Evolutionary conservation across 2,797 vertebrate species (phyloP), one percentile per base, ranked within the genome.

Genomic region (Leontopithecus rosalia): DNA sequence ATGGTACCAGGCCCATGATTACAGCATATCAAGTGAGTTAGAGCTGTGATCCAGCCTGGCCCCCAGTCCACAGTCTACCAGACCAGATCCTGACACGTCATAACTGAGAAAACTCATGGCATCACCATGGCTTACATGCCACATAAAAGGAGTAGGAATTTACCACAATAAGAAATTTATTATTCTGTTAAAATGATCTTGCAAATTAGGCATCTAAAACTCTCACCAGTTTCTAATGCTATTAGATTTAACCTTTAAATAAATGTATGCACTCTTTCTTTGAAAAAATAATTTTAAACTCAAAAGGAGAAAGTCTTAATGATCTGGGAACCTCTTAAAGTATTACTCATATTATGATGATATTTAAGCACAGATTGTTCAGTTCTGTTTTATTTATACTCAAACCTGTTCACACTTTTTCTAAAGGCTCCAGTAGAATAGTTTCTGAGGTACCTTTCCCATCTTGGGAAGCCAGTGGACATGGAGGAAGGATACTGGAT

Each of bases 321-420:
- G 72, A 94, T 88, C 90, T 92, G 10, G 93, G 93, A 95, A 95
- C 30, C 87, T 90, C 96, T 96, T 94, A 96, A 96, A 96, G 96
- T 22, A 30, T 50, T 73, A 58, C 90, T 92, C 92, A 41, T 50
- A 50, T 75, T 22, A 82, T 46, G 50, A 80, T 82, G 94, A 94
- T 0, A 0, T 94, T 94, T 94, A 93, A 79, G 73, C 90, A 94
- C 36, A 96, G 17, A 89, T 52, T 90, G 26, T 97, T 88, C 90
- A 8, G 82, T 46, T 93, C 96, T 3, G 85, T 88, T 97, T 92
- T 96, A 90, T 94, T 97, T 95, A 96, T 22, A 13, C 10, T 81
- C 43, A 73, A 36, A 39, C 22, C 41, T 20, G 13, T 43, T 28
- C 14, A 4, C 55, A 76, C 41, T 94, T 97, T 97, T 82, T 90